phyloP scores from a whole-genome alignment of 2,113 vertebrate genomes.

The Gymnarchus niloticus region DNA sequence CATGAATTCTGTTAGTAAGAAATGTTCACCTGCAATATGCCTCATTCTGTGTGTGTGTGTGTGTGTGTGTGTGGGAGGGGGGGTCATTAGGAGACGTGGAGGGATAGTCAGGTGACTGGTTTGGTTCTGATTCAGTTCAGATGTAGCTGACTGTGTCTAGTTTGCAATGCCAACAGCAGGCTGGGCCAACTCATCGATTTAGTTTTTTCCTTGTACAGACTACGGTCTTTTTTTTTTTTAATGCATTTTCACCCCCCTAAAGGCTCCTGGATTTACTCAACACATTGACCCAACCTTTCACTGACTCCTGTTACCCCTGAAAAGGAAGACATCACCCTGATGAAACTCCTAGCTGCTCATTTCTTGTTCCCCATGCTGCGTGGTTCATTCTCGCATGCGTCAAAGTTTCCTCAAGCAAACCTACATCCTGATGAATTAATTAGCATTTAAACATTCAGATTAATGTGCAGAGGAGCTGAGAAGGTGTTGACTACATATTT shows the following conservation, averaged over 20 bases:
- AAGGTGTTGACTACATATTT: not conserved
- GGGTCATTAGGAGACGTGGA: too few species aligned
- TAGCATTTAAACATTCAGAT: slow-evolving; percentile 1
- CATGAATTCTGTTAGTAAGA: too few species aligned
- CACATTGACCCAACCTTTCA: not conserved
- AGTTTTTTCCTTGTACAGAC: too few species aligned
- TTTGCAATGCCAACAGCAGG: too few species aligned
- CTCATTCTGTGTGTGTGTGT: too few species aligned
- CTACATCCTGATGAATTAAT: not conserved
- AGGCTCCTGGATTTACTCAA: not conserved
- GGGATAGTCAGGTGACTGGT: too few species aligned
- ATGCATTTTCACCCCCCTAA: not conserved
- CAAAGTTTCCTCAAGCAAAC: not conserved
- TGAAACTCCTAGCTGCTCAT: not conserved
- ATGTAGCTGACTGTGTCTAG: too few species aligned
- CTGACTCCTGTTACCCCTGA: not conserved
- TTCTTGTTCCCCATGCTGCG: not conserved
- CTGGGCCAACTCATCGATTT: too few species aligned
- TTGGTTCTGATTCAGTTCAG: too few species aligned
- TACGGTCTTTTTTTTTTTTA: too few species aligned
- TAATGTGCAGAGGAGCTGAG: not conserved
- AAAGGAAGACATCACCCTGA: not conserved
- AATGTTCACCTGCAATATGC: too few species aligned
- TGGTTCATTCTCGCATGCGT: not conserved
- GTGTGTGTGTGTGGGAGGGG: too few species aligned